Conservation (phyloP, 92 coral and sea anemone genomes). For the Phenganax stokvisi region DNA sequence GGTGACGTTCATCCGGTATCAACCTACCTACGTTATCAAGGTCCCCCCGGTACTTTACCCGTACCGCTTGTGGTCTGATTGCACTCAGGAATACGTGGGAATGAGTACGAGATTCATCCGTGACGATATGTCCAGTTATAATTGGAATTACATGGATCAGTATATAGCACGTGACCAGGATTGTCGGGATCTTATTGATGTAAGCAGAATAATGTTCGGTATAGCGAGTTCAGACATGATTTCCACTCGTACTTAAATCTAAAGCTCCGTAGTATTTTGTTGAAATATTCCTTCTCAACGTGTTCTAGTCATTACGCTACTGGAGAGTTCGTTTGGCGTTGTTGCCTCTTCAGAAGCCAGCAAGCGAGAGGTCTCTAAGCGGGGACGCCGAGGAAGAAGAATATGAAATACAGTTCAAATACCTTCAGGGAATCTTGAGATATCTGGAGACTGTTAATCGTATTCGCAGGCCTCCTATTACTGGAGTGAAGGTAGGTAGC, state of each 20-base stretch:
- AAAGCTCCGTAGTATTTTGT: background rate
- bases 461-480: constrained; percentile 56
- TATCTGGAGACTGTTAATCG: constrained; percentile 89
- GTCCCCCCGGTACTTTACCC: constrained; percentile 52
- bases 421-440: constrained; percentile 70
- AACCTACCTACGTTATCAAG: constrained; percentile 68
- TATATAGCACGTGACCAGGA: constrained; percentile 75
- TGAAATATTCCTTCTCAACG: background rate
- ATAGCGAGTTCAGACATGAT: background rate
- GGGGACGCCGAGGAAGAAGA: constrained; percentile 41
- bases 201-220: constrained; percentile 4
- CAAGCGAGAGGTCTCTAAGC: constrained; percentile 40
- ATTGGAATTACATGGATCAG: constrained; percentile 97
- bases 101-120: constrained; percentile 52
- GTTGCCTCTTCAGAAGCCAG: constrained; percentile 65
- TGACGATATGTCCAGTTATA: constrained; percentile 73
- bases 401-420: constrained; percentile 46
- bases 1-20: constrained; percentile 72
- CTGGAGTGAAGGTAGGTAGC: constrained; percentile 15
- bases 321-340: constrained; percentile 83
- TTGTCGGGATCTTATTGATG: constrained; percentile 73
- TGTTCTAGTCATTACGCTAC: constrained; percentile 65
- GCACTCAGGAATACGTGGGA: constrained; percentile 43
- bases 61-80: constrained; percentile 64
- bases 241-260: background rate